Conservation (phyloP, 2,797 vertebrate genomes). For the Odontamblyopus lacepedii region DNA sequence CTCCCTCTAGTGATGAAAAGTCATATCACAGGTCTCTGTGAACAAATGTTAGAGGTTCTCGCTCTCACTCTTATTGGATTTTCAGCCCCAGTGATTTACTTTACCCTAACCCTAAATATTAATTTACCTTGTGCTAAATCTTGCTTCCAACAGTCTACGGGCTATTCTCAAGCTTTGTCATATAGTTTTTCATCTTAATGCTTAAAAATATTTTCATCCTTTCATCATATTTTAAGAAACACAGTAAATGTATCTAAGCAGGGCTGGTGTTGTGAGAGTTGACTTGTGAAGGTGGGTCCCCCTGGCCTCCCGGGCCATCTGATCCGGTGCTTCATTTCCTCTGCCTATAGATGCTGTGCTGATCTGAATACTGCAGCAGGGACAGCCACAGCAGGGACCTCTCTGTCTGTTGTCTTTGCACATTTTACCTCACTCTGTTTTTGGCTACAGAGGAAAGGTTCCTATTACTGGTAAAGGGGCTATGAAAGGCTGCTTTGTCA, state of each 20-base stretch:
- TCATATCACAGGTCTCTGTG: not conserved
- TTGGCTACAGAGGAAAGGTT: slow-evolving; percentile 44
- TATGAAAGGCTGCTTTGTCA: slow-evolving; percentile 74
- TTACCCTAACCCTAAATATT: not conserved
- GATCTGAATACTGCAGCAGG: not conserved
- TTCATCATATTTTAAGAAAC: not conserved
- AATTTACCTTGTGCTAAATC: not conserved
- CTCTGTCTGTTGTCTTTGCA: slow-evolving; percentile 70
- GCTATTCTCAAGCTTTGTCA: not conserved
- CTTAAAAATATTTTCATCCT: not conserved
- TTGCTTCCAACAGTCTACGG: not conserved
- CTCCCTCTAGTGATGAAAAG: not conserved
- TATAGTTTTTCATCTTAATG: not conserved
- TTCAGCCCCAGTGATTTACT: not conserved
- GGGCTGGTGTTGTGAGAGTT: slow-evolving; percentile 5
- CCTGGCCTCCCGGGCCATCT: slow-evolving; percentile 49
- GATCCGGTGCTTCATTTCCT: slow-evolving; percentile 59
- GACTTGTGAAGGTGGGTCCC: slow-evolving; percentile 25
- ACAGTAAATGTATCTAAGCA: not conserved
- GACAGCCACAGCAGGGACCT: slow-evolving; percentile 33
- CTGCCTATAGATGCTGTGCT: not conserved
- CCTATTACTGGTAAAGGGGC: slow-evolving; percentile 49
- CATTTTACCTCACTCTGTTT: slow-evolving; percentile 65
- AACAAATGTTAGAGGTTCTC: not conserved
- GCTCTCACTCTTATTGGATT: not conserved